Conservation (phyloP, 2,797 vertebrate genomes). For the Vultur gryphus region DNA sequence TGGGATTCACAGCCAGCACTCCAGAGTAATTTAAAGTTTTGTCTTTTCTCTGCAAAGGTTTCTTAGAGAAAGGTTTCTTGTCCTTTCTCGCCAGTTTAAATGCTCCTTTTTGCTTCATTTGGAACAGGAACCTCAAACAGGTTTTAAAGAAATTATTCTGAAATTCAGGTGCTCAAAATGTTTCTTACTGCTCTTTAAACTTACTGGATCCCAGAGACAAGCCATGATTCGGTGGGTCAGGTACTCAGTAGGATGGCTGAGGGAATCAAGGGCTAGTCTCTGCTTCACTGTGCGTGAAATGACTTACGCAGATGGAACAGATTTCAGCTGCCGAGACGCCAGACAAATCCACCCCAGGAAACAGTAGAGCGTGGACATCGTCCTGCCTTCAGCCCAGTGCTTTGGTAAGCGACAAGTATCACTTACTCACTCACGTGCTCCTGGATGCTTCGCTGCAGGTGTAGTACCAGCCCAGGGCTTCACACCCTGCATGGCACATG, state of each 20-base stretch:
- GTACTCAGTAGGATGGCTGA: neutral
- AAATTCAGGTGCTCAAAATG: neutral
- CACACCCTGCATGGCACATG: rapidly evolving
- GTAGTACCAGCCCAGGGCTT: neutral
- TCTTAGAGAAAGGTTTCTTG: neutral
- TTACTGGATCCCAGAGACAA: neutral
- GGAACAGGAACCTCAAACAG: neutral
- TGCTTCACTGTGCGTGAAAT: neutral
- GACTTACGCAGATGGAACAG: neutral
- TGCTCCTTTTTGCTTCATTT: neutral
- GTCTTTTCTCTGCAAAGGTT: neutral
- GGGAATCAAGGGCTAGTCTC: neutral
- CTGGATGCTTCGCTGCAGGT: neutral
- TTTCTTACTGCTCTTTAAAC: neutral
- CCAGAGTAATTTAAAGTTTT: neutral
- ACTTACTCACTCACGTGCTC: neutral
- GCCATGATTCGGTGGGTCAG: rapidly evolving
- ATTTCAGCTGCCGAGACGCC: neutral
- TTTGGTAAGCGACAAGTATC: neutral
- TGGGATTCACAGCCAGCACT: neutral
- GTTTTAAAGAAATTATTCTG: neutral
- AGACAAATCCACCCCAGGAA: neutral
- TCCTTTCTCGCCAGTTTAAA: neutral
- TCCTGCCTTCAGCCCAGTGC: neutral
- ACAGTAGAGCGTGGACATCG: rapidly evolving